These are phyloP conservation scores for Dascillus cervinus DNA, from an alignment of 2,888 invertebrate species.

Conservation along the genomic window DNA sequence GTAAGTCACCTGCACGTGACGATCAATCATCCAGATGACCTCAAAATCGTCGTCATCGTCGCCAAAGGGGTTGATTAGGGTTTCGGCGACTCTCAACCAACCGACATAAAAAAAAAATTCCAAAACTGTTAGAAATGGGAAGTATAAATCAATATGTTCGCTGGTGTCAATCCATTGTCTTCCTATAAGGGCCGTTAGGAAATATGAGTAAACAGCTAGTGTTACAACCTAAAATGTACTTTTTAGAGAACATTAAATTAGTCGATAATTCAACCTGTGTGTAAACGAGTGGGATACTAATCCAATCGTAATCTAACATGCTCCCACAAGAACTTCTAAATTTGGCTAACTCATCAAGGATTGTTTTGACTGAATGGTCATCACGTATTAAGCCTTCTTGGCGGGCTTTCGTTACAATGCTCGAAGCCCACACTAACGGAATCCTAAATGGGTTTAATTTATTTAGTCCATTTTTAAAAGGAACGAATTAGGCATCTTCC, in stretches of 20 bases:
- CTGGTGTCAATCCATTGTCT: constrained; percentile 66
- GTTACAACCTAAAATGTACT: constrained; percentile 74
- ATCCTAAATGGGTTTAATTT: constrained; percentile 51
- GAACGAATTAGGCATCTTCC: too few species aligned
- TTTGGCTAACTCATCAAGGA: constrained; percentile 75
- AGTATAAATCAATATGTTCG: constrained; percentile 66
- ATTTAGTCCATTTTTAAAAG: constrained; percentile 2
- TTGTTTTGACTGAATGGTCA: constrained; percentile 81
- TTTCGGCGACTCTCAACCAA: constrained; percentile 86
- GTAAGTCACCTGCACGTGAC: constrained; percentile 79
- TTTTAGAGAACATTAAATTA: too few species aligned
- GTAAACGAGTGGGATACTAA: constrained; percentile 71
- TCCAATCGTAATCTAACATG: constrained; percentile 68
- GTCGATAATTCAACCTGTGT: constrained; percentile 66
- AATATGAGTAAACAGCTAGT: constrained; percentile 84
- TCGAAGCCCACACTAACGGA: constrained; percentile 84
- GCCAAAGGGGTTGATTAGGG: constrained; percentile 83
- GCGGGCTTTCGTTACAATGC: constrained; percentile 75
- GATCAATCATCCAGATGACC: constrained; percentile 86
- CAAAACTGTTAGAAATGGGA: constrained; percentile 80
- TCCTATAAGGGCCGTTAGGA: constrained; percentile 79
- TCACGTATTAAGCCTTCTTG: constrained; percentile 80
- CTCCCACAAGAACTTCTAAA: constrained; percentile 70
- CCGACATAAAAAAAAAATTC: constrained; percentile 86
- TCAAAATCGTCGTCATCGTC: constrained; percentile 89